Base-by-base conservation (phyloP, 2,113 vertebrate genomes). In the Thymallus thymallus region DNA sequence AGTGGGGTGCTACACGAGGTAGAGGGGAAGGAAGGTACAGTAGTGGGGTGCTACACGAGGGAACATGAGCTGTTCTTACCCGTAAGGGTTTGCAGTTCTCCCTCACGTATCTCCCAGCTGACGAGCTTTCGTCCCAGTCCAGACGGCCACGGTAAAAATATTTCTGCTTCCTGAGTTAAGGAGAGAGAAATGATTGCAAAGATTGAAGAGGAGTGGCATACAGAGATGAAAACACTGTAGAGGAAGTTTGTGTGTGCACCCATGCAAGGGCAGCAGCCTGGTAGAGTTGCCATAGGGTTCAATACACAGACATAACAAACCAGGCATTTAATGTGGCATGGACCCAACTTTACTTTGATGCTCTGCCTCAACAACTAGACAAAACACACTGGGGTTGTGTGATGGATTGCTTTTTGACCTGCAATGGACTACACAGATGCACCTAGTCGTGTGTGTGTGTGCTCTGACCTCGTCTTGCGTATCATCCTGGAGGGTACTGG, bases 401-500 rank as follows among this genome's bases (percentile, higher is more conserved):
- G 58, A 12, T 51, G 48, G 48, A 51, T 18, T 16, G 16, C 16
- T 51, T 51, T 51, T 16, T 51, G 48, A 51, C 16, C n/a, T 46
- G 71, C 0, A n/a, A 9, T 9, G 6, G 10, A 55, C 18, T 41
- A 51, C 12, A 29, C 24, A 29, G 14, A 29, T 13, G 41, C 22
- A 29, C 6, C 35, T 65, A 69, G 70, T 12, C 26, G 61, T n/a
- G 66, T 3, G 7, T 23, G 46, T 24, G 63, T 56, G 24, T 32
- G 9, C 3, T 24, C 58, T 9, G 20, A 10, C 41, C 88, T 91
- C 82, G 95, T 98, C 80, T 92, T 95, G 10, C 94, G 91, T 72
- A 95, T 94, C 98, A 99, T 98, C 58, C 92, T 91, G 16, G 92
- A 94, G 30, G 98, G 97, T 85, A 98, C 79, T 22, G 95, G 95